phyloP scores from a whole-genome alignment of 2,888 invertebrate species.

The Neoascia interrupta region DNA sequence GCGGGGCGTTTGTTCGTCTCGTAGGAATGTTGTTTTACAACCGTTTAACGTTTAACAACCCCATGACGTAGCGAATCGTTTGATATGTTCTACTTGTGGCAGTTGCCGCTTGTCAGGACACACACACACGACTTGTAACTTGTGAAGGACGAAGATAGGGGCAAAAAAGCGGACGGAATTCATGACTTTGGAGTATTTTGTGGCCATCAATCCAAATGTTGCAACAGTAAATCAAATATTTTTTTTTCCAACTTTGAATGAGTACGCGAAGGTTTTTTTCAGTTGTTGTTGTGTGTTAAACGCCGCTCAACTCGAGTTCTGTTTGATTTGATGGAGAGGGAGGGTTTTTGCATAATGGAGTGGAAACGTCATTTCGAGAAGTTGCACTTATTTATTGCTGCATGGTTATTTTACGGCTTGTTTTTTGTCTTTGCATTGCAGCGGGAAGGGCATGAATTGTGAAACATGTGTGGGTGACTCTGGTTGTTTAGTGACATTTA shows the following conservation, averaged over 20 bases:
- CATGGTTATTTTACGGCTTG: conserved; percentile 1
- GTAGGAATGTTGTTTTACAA: conserved; percentile 57
- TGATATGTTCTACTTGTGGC: conserved; percentile 42
- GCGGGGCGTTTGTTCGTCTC: neutral
- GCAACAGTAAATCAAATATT: conserved; percentile 68
- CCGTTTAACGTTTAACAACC: conserved; percentile 69
- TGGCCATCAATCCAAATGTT: conserved; percentile 65
- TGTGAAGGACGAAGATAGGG: conserved; percentile 37
- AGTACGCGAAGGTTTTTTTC: neutral
- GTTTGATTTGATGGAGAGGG: conserved; percentile 45
- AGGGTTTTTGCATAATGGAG: conserved; percentile 65
- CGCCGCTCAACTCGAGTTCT: conserved; percentile 29
- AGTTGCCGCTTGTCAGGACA: conserved; percentile 63
- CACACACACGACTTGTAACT: conserved; percentile 50
- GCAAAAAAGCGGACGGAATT: conserved; percentile 31
- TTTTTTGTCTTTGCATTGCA: conserved; percentile 3
- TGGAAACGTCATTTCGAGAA: conserved; percentile 69
- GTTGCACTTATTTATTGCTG: conserved; percentile 67
- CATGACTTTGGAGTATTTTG: conserved; percentile 66
- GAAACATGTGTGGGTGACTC: conserved; percentile 58
- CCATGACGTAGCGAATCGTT: conserved; percentile 63
- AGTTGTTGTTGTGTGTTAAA: conserved; percentile 11
- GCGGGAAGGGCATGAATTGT: conserved; percentile 45
- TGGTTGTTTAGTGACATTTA: conserved; percentile 45
- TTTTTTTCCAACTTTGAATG: conserved; percentile 18